phyloP scores from a whole-genome alignment of 2,888 invertebrate genomes.

The Oxycera nigricornis region DNA sequence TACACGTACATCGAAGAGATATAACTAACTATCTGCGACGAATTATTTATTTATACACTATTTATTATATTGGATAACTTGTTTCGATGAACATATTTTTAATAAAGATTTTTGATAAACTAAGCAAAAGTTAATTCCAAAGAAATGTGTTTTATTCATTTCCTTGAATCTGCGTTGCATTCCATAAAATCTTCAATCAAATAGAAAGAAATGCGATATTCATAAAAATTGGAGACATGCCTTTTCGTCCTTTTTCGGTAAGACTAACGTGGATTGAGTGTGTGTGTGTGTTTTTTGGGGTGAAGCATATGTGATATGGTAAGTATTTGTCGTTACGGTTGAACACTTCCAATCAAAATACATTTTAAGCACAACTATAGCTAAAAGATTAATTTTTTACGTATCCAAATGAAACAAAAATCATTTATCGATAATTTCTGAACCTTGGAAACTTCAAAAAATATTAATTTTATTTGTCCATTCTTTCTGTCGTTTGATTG shows the following conservation, averaged over 20 bases:
- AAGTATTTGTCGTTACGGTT: background rate
- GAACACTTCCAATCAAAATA: too few species aligned
- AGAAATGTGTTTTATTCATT: conserved; percentile 1
- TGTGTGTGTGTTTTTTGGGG: background rate
- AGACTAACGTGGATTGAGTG: background rate
- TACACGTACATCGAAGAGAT: background rate
- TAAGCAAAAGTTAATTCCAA: background rate
- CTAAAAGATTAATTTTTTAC: too few species aligned
- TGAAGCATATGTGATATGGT: background rate
- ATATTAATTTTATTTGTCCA: too few species aligned
- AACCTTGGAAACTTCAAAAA: too few species aligned
- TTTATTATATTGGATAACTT: conserved; percentile 12
- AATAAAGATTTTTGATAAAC: conserved; percentile 37
- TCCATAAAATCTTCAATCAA: background rate
- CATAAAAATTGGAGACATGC: conserved; percentile 30
- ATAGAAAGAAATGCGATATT: conserved; percentile 45
- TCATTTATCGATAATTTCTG: too few species aligned
- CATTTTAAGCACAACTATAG: too few species aligned
- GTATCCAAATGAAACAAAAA: too few species aligned
- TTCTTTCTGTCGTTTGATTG: too few species aligned
- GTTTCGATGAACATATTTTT: conserved; percentile 2
- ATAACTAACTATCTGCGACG: background rate
- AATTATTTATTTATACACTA: conserved; percentile 16
- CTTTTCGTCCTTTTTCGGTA: too few species aligned
- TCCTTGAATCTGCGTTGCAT: background rate